Evolutionary conservation across 1,140 invertebrate species (phyloP).

Genomic region (Drosophila rhopaloa): DNA sequence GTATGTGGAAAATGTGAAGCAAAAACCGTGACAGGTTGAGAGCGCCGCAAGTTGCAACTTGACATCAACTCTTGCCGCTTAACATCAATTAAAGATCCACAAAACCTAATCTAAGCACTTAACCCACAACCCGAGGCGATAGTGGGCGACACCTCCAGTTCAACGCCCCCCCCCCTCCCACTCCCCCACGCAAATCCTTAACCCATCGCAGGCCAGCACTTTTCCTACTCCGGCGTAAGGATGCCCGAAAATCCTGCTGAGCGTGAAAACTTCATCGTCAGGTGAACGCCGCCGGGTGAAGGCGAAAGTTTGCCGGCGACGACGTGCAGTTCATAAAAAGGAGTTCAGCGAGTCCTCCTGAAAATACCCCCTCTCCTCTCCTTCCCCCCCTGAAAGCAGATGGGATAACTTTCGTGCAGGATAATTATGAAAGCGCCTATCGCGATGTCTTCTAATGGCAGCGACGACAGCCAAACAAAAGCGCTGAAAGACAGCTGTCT

Average conservation of each 20-base stretch:
- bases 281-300: slow-evolving; percentile 37
- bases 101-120: slow-evolving; percentile 75
- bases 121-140: slow-evolving; percentile 54
- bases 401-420: slow-evolving; percentile 37
- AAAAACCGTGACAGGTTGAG: slow-evolving; percentile 7
- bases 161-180: background rate
- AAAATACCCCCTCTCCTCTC: background rate
- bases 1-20: background rate
- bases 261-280: slow-evolving; percentile 45
- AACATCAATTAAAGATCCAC: slow-evolving; percentile 79
- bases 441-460: slow-evolving; percentile 59
- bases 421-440: slow-evolving; percentile 73
- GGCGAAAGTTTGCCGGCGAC: slow-evolving; percentile 58
- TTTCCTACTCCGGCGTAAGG: background rate
- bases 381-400: background rate
- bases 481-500: slow-evolving; percentile 70
- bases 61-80: slow-evolving; percentile 61
- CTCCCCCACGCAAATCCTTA: background rate
- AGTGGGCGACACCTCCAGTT: slow-evolving; percentile 5
- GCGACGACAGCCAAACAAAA: slow-evolving; percentile 75
- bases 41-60: slow-evolving; percentile 44
- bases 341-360: slow-evolving; percentile 14
- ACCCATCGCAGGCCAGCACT: background rate
- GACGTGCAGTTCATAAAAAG: slow-evolving; percentile 70
- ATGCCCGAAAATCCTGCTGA: slow-evolving; percentile 23